phyloP scores from a whole-genome alignment of 2,113 vertebrate species.

The Grallaria varia region DNA sequence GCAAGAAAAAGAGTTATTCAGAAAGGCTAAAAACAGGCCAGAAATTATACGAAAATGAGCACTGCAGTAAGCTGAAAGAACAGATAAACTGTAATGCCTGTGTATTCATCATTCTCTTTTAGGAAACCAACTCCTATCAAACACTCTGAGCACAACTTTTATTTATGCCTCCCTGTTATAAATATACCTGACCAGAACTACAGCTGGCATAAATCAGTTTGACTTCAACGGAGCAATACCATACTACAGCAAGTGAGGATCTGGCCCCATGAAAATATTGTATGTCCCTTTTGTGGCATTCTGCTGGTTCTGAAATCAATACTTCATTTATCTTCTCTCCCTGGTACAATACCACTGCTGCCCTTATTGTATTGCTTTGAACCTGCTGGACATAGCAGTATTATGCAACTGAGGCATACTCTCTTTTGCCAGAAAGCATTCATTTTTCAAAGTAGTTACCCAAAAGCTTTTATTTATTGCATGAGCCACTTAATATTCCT shows the following conservation, averaged over 20 bases:
- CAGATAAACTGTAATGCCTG: neutral
- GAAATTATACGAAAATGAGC: neutral
- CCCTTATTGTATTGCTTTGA: neutral
- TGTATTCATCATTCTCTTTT: neutral
- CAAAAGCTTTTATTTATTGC: neutral
- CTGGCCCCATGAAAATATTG: neutral
- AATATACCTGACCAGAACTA: neutral
- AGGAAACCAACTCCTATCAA: neutral
- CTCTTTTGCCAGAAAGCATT: neutral
- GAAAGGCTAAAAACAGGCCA: neutral
- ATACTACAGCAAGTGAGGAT: neutral
- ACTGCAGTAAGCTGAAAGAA: neutral
- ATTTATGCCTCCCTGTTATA: neutral
- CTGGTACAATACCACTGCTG: neutral
- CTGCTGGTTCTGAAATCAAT: constrained; percentile 9
- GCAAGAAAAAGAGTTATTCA: neutral
- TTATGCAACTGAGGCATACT: neutral
- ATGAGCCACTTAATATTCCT: neutral
- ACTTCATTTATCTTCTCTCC: constrained; percentile 25
- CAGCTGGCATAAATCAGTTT: constrained; percentile 33
- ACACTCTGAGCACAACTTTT: neutral
- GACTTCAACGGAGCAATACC: neutral
- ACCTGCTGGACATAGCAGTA: neutral
- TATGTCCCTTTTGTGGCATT: neutral
- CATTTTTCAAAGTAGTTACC: neutral